Evolutionary conservation across 2,888 invertebrate genomes (phyloP).

Genomic region (Dendrolimus houi): DNA sequence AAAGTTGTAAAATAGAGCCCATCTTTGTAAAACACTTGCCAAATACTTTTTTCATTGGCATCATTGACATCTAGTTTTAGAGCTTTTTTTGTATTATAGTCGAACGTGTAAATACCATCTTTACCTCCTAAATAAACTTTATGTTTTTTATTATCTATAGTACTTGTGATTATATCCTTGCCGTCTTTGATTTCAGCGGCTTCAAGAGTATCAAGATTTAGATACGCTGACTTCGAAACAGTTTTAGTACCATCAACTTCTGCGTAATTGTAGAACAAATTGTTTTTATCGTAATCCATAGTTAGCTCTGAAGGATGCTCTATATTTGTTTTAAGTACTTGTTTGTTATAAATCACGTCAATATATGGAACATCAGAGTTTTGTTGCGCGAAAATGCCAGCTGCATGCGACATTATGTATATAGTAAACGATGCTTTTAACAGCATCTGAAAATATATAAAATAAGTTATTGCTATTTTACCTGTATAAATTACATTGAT

Average conservation of each 20-base stretch:
- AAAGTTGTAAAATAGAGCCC: conserved; percentile 47
- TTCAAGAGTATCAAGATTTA: conserved; percentile 39
- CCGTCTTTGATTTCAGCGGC: conserved; percentile 32
- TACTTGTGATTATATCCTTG: conserved; percentile 40
- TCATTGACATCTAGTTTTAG: conserved; percentile 19
- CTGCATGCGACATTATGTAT: background rate
- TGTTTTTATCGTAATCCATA: conserved; percentile 47
- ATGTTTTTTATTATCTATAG: conserved; percentile 32
- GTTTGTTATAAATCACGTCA: conserved; percentile 15
- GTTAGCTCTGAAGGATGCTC: conserved; percentile 45
- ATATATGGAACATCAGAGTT: background rate
- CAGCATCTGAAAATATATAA: background rate
- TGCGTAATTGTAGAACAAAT: conserved; percentile 46
- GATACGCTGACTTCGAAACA: conserved; percentile 32
- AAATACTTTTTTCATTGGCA: conserved; percentile 25
- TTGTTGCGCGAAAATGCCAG: background rate
- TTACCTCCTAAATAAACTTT: conserved; percentile 46
- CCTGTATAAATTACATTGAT: too few relatives aligned
- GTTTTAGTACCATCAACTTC: conserved; percentile 9
- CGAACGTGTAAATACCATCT: conserved; percentile 41
- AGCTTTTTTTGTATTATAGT: conserved; percentile 32
- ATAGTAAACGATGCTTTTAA: background rate
- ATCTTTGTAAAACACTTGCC: conserved; percentile 51
- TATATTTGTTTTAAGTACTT: conserved; percentile 25
- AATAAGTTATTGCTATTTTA: background rate